Base-by-base conservation (phyloP, 2,888 invertebrate species). In the Clepsis dumicolana region DNA sequence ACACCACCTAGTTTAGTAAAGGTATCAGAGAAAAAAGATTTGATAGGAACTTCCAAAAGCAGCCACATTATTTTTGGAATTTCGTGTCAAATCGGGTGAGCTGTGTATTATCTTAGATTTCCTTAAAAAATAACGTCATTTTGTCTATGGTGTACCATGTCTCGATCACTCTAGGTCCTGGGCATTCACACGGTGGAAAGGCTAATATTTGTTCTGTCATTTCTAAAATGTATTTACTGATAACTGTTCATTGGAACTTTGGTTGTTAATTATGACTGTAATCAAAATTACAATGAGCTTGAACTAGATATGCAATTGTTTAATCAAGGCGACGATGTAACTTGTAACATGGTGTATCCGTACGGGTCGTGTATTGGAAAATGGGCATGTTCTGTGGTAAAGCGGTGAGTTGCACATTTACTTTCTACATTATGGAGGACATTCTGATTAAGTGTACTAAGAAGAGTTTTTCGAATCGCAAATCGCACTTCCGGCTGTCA, bases 121-220 rank as follows among this genome's bases (percentile, higher is more conserved):
- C 56, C 69, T 70, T 70, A 73, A 73, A 80, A 81, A 77, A 80
- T 84, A 86, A 84, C 82, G 81, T 90, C 88, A 89, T 89, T 16
- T 68, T 85, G 80, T 87, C 68, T 86, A 88, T 86, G 90, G 91
- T 91, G 86, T 87, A 85, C 85, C 89, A 89, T 88, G 85, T 90
- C 80, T 86, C 83, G 82, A 88, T 84, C 70, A 66, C 70, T 77
- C 79, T 86, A 88, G 91, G 88, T 91, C 82, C 85, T 87, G 92
- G 85, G 91, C 90, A 90, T 91, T 88, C 89, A 91, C 89, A 86
- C 87, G 93, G 93, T 92, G 90, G 86, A 82, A 87, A 87, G 93
- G 92, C 88, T 91, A 90, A 90, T 90, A 82, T 88, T 80, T 91
- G 90, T 91, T 87, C 88, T 89, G 87, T 91, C 87, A 88, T 88